A percentile compares a stretch with the other conserved stretches of the same genome.
Evolutionary conservation across 2,113 vertebrate species (phyloP).

Genomic region (Bubo bubo): DNA sequence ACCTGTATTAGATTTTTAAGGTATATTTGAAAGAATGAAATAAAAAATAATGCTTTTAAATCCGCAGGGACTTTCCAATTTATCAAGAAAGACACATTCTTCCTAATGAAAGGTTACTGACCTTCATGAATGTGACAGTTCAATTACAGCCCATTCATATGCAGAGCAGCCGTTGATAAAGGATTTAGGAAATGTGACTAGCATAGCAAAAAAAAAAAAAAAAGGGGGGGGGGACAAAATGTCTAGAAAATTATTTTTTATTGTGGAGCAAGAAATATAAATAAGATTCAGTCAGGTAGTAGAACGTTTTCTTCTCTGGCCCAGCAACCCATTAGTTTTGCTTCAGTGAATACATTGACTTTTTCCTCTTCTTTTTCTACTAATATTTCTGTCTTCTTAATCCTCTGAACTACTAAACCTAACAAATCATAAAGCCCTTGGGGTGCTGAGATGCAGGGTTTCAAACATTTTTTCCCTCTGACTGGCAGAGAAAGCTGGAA

Average conservation of each 20-base stretch:
- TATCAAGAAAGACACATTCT: slow-evolving; percentile 85
- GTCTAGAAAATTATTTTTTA: slow-evolving; percentile 76
- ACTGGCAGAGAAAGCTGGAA: slow-evolving; percentile 77
- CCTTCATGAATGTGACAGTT: slow-evolving; percentile 86
- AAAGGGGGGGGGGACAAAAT: background rate
- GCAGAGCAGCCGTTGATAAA: slow-evolving; percentile 82
- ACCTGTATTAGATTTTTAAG: slow-evolving; percentile 72
- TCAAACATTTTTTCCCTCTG: slow-evolving; percentile 63
- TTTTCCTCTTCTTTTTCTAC: slow-evolving; percentile 61
- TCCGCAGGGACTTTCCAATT: slow-evolving; percentile 82
- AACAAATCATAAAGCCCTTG: slow-evolving; percentile 78
- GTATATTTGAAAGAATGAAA: slow-evolving; percentile 70
- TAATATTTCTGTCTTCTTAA: slow-evolving; percentile 81
- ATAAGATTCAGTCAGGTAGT: slow-evolving; percentile 76
- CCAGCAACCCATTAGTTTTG: slow-evolving; percentile 75
- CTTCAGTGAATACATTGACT: slow-evolving; percentile 71
- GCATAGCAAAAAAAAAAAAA: slow-evolving; percentile 75
- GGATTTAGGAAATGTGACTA: slow-evolving; percentile 81
- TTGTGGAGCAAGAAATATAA: slow-evolving; percentile 77
- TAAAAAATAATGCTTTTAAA: slow-evolving; percentile 75
- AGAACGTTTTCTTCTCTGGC: slow-evolving; percentile 68
- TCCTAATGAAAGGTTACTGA: slow-evolving; percentile 88
- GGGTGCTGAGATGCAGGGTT: slow-evolving; percentile 73
- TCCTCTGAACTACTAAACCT: slow-evolving; percentile 75
- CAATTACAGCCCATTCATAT: slow-evolving; percentile 86